phyloP scores from a whole-genome alignment of 2,797 vertebrate species.

The Molossus alvarezi region DNA sequence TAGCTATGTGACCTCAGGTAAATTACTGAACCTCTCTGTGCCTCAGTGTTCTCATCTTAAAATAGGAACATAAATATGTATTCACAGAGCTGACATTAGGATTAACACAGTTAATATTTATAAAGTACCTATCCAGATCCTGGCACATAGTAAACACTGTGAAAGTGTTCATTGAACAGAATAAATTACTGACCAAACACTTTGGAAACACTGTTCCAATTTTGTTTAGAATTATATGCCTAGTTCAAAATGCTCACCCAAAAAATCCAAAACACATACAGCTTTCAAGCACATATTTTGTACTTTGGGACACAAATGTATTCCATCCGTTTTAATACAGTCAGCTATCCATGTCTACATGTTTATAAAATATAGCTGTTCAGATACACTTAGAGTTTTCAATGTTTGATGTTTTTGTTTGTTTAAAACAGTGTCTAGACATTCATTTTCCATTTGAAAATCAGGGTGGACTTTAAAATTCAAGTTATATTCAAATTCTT shows the following conservation, averaged over 20 bases:
- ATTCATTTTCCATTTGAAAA: conserved; percentile 33
- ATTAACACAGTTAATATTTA: background rate
- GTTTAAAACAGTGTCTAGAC: conserved; percentile 5
- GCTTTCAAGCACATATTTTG: conserved; percentile 28
- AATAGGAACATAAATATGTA: background rate
- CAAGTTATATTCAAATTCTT: conserved; percentile 1
- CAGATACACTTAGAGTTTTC: background rate
- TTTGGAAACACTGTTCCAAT: background rate
- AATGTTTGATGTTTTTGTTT: background rate
- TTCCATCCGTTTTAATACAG: background rate
- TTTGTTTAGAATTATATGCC: background rate
- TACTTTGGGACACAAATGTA: background rate
- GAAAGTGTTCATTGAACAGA: conserved; percentile 40
- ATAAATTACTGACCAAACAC: background rate
- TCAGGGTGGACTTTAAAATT: conserved; percentile 39
- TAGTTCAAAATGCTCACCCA: background rate
- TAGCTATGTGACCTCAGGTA: background rate
- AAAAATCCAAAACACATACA: background rate
- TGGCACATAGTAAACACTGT: background rate
- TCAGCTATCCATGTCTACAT: background rate
- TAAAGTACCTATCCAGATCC: background rate
- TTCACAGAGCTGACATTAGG: background rate
- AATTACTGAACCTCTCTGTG: background rate
- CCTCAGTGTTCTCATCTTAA: background rate
- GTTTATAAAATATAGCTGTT: conserved; percentile 33